Conservation (phyloP, 2,113 vertebrate genomes). For the Lasiurus borealis region DNA sequence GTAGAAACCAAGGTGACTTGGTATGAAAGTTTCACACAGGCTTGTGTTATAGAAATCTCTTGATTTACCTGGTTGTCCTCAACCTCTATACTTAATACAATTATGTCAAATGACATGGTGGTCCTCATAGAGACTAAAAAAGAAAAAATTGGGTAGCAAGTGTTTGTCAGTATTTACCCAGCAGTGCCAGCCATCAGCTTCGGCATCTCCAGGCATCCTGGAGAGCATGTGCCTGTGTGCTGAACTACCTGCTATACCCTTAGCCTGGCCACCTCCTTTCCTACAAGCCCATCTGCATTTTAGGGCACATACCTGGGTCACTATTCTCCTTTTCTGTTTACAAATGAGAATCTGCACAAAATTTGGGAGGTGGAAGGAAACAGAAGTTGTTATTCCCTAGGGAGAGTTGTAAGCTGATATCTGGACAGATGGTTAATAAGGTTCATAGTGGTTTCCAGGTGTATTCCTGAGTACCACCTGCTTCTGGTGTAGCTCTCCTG, state of each 20-base stretch:
- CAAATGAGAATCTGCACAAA: not conserved
- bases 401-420: not conserved
- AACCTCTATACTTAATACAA: not conserved
- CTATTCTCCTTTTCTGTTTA: not conserved
- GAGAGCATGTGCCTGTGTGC: too few species aligned
- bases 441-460: not conserved
- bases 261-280: not conserved
- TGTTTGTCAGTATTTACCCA: not conserved
- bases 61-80: not conserved
- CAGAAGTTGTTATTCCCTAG: not conserved
- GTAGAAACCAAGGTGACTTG: not conserved
- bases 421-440: not conserved
- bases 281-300: not conserved
- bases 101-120: not conserved
- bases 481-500: not conserved
- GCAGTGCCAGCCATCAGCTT: accelerated
- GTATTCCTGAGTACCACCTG: not conserved
- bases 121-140: not conserved
- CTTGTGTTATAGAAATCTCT: not conserved
- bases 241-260: not conserved
- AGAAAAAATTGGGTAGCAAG: not conserved
- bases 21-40: not conserved
- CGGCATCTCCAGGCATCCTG: not conserved
- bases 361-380: not conserved
- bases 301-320: not conserved